Conservation (phyloP, 2,888 invertebrate genomes). For the Lysandra bellargus region DNA sequence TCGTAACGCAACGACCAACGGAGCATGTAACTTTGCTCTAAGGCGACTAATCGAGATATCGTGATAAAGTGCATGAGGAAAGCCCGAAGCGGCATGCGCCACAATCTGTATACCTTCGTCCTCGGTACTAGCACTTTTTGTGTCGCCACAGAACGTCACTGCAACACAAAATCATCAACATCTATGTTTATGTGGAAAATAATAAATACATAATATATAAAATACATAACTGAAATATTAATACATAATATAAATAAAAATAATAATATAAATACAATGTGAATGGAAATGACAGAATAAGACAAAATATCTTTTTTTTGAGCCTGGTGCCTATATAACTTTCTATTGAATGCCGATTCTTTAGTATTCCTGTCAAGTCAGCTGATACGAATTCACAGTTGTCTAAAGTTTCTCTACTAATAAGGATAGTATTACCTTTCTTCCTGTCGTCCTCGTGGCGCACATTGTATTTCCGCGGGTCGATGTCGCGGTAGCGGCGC, state of each 20-base stretch:
- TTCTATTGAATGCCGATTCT: not conserved
- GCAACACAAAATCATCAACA: slow-evolving; percentile 57
- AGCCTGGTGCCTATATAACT: not conserved
- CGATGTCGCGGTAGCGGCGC: slow-evolving; percentile 63
- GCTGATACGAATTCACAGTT: not conserved
- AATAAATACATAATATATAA: not conserved
- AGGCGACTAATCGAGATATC: not conserved
- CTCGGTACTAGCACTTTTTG: slow-evolving; percentile 60
- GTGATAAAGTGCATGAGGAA: slow-evolving; percentile 30
- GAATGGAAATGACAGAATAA: not conserved
- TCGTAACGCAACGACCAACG: not conserved
- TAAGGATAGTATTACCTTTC: slow-evolving; percentile 50
- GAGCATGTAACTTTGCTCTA: not conserved
- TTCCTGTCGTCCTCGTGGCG: slow-evolving; percentile 59
- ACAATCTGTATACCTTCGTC: slow-evolving; percentile 57
- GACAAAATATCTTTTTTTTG: too few relatives aligned
- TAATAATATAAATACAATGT: not conserved
- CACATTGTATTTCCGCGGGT: slow-evolving; percentile 62
- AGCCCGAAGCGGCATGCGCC: slow-evolving; percentile 30
- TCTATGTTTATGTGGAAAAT: not conserved
- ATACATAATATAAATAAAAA: not conserved
- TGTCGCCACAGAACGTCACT: slow-evolving; percentile 74
- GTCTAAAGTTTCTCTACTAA: not conserved
- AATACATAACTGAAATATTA: slow-evolving; percentile 1
- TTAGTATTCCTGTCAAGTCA: not conserved